phyloP scores from a whole-genome alignment of 1,140 invertebrate species.

The Metaphire vulgaris region DNA sequence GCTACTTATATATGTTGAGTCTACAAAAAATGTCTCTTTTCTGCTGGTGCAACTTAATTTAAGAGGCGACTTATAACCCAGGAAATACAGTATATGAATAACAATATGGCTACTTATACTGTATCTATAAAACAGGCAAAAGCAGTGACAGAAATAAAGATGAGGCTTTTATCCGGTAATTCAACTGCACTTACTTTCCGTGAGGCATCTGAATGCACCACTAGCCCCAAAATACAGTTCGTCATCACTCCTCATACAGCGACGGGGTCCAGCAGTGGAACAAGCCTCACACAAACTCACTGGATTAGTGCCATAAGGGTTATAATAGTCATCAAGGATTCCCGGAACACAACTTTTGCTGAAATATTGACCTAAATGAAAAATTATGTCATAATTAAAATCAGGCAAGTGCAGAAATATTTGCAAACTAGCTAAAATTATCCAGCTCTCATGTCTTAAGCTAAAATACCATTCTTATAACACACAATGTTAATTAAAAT shows the following conservation, averaged over 20 bases:
- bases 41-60: too few species aligned
- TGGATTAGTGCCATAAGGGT: constrained; percentile 69
- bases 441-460: not conserved
- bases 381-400: not conserved
- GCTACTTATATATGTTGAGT: too few species aligned
- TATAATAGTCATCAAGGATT: constrained; percentile 74
- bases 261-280: constrained; percentile 72
- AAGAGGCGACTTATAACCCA: too few species aligned
- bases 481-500: too few species aligned
- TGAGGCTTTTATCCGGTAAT: too few species aligned
- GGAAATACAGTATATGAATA: too few species aligned
- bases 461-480: not conserved
- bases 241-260: constrained; percentile 73
- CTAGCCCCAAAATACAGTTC: constrained; percentile 84
- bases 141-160: too few species aligned
- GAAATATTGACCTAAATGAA: constrained; percentile 67
- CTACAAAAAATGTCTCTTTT: too few species aligned
- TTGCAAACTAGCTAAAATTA: not conserved
- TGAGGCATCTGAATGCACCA: constrained; percentile 83
- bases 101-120: too few species aligned
- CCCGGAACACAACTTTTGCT: constrained; percentile 83
- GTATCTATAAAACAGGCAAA: too few species aligned
- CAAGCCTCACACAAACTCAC: constrained; percentile 84
- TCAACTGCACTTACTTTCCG: constrained; percentile 71
- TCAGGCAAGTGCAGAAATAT: not conserved